Conservation (phyloP, 2,797 vertebrate species). For the Epinephelus coioides region DNA sequence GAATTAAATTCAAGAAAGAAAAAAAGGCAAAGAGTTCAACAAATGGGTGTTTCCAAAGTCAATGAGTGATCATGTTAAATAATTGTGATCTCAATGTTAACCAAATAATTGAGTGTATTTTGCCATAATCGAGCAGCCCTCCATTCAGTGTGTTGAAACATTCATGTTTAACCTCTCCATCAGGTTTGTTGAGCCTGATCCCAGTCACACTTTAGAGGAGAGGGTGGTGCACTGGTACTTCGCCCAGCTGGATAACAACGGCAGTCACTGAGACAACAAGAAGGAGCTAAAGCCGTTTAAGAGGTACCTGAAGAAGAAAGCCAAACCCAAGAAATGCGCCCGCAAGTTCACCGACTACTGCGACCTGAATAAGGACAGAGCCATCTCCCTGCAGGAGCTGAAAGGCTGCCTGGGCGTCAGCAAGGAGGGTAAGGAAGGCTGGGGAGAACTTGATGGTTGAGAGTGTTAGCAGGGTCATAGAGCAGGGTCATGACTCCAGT, state of each 20-base stretch:
- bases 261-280: constrained; percentile 94
- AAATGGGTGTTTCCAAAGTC: too few relatives aligned
- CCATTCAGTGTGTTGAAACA: background rate
- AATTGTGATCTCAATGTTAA: too few relatives aligned
- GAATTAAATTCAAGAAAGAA: background rate
- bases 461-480: constrained; percentile 8
- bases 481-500: constrained; percentile 21
- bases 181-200: constrained; percentile 98
- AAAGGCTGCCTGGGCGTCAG: constrained; percentile 97
- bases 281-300: constrained; percentile 98
- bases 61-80: too few relatives aligned
- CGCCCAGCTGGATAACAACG: constrained; percentile 95
- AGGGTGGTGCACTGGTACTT: constrained; percentile 99
- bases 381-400: constrained; percentile 94
- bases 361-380: constrained; percentile 97
- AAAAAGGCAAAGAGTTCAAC: too few relatives aligned
- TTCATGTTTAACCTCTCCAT: background rate
- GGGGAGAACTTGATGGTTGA: constrained; percentile 1
- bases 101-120: too few relatives aligned
- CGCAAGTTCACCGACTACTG: constrained; percentile 98
- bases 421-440: constrained; percentile 90
- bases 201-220: constrained; percentile 97
- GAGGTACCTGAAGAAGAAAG: constrained; percentile 98
- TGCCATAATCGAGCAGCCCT: too few relatives aligned
- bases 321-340: constrained; percentile 98